Conservation (phyloP, 2,888 invertebrate genomes). For the Acanthoscelides obtectus region DNA sequence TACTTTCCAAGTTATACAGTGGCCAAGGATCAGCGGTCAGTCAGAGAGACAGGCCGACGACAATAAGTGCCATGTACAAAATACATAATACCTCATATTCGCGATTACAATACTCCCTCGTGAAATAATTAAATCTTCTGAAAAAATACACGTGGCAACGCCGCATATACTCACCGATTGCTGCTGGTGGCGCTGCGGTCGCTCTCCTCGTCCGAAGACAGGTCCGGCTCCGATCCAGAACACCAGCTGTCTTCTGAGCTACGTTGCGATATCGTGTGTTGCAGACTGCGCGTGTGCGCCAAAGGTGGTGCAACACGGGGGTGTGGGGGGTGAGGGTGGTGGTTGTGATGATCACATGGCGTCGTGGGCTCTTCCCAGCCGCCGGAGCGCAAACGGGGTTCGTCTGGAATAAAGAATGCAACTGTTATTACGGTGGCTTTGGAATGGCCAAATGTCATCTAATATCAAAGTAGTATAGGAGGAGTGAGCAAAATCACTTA, state of each 20-base stretch:
- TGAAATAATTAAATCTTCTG: no score
- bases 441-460: no score
- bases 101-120: not conserved
- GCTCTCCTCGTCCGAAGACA: slow-evolving; percentile 63
- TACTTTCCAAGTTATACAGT: no score
- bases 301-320: slow-evolving; percentile 49
- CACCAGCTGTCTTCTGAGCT: slow-evolving; percentile 64
- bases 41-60: no score
- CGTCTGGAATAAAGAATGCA: slow-evolving; percentile 57
- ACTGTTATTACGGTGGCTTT: no score
- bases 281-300: slow-evolving; percentile 50
- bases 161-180: slow-evolving; percentile 47
- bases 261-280: slow-evolving; percentile 43
- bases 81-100: no score
- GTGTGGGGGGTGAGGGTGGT: not conserved
- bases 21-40: no score
- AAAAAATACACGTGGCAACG: no score
- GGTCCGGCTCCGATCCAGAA: slow-evolving; percentile 59
- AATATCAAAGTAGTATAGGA: no score
- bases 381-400: slow-evolving; percentile 71
- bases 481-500: no score
- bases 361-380: slow-evolving; percentile 70
- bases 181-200: slow-evolving; percentile 49
- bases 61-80: no score
- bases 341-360: slow-evolving; percentile 44